phyloP scores from a whole-genome alignment of 1,140 invertebrate species.

The Cydia strobilella region DNA sequence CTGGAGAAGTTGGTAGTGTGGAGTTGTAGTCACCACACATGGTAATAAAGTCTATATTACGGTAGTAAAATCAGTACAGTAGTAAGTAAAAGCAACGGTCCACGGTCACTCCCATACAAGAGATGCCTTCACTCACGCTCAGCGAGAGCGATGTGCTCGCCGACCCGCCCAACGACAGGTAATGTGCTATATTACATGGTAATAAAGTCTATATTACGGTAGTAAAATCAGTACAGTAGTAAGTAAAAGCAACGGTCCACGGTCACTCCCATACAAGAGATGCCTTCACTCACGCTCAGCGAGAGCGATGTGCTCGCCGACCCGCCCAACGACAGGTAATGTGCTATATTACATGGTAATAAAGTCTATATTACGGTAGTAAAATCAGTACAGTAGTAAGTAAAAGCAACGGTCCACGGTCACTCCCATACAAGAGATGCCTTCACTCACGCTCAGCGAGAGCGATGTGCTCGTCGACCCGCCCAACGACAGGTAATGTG shows the following conservation, averaged over 20 bases:
- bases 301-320: conserved; percentile 76
- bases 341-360: not conserved
- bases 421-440: conserved; percentile 76
- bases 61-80: too few species aligned
- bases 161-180: conserved; percentile 19
- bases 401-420: conserved; percentile 66
- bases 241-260: conserved; percentile 58
- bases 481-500: conserved; percentile 8
- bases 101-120: conserved; percentile 77
- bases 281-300: conserved; percentile 77
- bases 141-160: conserved; percentile 79
- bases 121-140: conserved; percentile 76
- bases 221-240: too few species aligned
- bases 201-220: too few species aligned
- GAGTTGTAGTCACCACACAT: too few species aligned
- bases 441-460: conserved; percentile 78
- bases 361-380: too few species aligned
- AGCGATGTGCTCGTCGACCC: conserved; percentile 70
- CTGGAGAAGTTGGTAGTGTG: too few species aligned
- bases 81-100: too few species aligned
- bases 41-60: too few species aligned
- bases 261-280: conserved; percentile 78
- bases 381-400: too few species aligned
- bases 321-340: conserved; percentile 22
- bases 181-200: not conserved